Conservation (phyloP, 2,113 vertebrate species). For the Ciconia boyciana region DNA sequence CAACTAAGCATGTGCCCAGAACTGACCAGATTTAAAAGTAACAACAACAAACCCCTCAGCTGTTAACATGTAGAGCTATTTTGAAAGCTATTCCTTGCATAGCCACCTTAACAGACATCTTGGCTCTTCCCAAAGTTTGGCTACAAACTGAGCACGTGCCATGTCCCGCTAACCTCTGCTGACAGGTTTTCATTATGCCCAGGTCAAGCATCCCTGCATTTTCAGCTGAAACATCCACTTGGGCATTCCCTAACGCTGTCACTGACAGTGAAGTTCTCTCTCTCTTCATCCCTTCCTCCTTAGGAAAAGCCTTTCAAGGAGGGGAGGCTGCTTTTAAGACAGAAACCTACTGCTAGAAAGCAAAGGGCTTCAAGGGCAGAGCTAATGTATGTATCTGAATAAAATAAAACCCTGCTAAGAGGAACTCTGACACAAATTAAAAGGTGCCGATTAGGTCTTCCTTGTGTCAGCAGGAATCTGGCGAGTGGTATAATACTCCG, state of each 20-base stretch:
- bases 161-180: background rate
- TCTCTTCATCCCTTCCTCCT: background rate
- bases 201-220: background rate
- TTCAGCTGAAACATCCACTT: background rate
- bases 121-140: background rate
- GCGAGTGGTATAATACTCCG: background rate
- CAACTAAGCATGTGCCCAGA: background rate
- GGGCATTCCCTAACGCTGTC: background rate
- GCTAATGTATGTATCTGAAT: background rate
- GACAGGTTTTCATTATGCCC: background rate
- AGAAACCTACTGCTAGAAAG: background rate
- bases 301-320: background rate
- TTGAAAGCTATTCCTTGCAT: background rate
- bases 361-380: background rate
- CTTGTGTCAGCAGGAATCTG: background rate
- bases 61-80: background rate
- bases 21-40: background rate
- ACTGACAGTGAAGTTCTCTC: background rate
- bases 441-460: background rate
- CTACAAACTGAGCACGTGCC: background rate
- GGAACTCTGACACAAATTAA: background rate
- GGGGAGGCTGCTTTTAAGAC: background rate
- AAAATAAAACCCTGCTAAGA: background rate
- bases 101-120: background rate
- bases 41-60: background rate